These are phyloP conservation scores for Anguilla obscura DNA, from an alignment of 2,797 vertebrate species.

Conservation along the genomic window DNA sequence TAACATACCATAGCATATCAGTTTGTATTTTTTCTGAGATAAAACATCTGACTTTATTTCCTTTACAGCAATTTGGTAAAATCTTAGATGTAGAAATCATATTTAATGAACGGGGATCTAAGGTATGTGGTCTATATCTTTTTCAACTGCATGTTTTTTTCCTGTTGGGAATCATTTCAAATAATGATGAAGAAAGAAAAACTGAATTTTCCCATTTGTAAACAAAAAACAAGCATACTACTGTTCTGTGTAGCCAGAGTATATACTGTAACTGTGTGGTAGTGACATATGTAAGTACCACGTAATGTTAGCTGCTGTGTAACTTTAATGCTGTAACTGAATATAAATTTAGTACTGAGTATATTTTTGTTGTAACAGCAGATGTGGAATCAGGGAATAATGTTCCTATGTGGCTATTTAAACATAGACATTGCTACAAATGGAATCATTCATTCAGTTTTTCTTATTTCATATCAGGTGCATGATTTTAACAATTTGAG, in stretches of 20 bases:
- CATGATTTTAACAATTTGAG: constrained; percentile 22
- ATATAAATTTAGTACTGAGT: neutral
- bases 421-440: neutral
- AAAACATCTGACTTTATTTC: constrained; percentile 64
- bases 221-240: neutral
- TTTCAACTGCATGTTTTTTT: constrained; percentile 47
- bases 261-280: no score
- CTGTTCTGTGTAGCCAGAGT: neutral
- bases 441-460: constrained; percentile 1
- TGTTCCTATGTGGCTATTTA: neutral
- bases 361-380: neutral
- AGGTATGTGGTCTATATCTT: constrained; percentile 77
- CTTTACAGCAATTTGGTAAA: constrained; percentile 98
- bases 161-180: neutral
- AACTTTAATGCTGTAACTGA: neutral
- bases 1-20: neutral
- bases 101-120: constrained; percentile 96
- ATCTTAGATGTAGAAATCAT: constrained; percentile 99
- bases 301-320: neutral
- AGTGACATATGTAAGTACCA: neutral
- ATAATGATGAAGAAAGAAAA: constrained; percentile 29
- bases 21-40: neutral
- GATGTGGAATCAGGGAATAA: neutral
- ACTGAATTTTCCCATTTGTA: constrained; percentile 3
- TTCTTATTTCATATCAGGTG: constrained; percentile 21